phyloP scores from a whole-genome alignment of 2,888 invertebrate genomes.

The Pristionchus entomophagus region DNA sequence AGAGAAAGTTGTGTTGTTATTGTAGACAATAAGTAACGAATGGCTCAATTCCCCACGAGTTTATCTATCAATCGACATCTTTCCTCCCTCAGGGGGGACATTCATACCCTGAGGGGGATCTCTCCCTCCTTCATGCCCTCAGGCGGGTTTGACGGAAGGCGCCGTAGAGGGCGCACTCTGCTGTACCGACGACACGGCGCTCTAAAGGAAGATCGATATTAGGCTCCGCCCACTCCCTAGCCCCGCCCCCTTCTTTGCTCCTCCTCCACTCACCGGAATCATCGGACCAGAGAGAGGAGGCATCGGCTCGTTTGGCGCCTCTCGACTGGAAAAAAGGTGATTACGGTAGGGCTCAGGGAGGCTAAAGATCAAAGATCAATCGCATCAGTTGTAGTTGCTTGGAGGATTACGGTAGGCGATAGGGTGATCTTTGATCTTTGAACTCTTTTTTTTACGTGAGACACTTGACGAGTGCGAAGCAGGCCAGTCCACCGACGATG shows the following conservation, averaged over 20 bases:
- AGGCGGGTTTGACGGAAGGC: neutral
- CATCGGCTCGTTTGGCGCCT: neutral
- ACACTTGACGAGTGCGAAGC: constrained; percentile 12
- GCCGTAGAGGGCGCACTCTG: neutral
- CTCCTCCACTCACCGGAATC: neutral
- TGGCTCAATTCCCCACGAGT: neutral
- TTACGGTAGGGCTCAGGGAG: too few relatives aligned
- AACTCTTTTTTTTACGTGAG: neutral
- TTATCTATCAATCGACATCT: constrained; percentile 22
- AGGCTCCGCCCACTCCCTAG: too few relatives aligned
- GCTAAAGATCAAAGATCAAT: too few relatives aligned
- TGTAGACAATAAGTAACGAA: too few relatives aligned
- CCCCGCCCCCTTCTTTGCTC: too few relatives aligned
- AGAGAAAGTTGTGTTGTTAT: too few relatives aligned
- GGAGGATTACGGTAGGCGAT: too few relatives aligned
- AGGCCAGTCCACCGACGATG: neutral
- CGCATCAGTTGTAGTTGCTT: too few relatives aligned
- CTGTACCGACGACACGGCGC: neutral
- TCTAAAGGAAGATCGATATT: neutral
- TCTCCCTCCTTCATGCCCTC: neutral
- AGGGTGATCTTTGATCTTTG: constrained; percentile 11
- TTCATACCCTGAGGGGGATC: neutral
- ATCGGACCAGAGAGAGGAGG: neutral
- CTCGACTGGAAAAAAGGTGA: neutral
- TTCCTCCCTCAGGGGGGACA: neutral